Percentiles rank a stretch among this genome's conserved stretches.
Conservation (phyloP, 2,888 invertebrate species). For the Andrena haemorrhoa region DNA sequence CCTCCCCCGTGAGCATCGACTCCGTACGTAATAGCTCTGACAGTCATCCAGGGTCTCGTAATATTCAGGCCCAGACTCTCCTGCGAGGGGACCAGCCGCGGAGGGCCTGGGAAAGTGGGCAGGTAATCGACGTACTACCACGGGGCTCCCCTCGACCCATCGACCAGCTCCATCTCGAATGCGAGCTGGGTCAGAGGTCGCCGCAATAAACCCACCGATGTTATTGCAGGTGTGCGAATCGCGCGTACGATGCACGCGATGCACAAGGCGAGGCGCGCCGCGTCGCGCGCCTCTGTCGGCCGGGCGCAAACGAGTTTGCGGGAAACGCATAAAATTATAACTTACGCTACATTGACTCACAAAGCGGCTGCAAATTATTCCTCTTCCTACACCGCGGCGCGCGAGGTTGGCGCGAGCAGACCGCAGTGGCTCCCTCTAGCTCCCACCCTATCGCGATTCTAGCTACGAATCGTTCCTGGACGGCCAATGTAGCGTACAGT, state of each 20-base stretch:
- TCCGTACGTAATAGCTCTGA: slow-evolving; percentile 72
- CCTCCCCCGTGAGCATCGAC: slow-evolving; percentile 32
- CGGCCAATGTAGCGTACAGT: too few species aligned
- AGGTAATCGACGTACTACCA: slow-evolving; percentile 71
- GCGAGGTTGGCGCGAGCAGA: slow-evolving; percentile 13
- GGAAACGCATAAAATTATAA: slow-evolving; percentile 66
- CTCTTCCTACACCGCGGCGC: slow-evolving; percentile 6
- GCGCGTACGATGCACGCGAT: slow-evolving; percentile 30
- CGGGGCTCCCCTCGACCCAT: slow-evolving; percentile 54
- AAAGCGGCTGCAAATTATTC: slow-evolving; percentile 56
- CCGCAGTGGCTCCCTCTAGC: too few species aligned
- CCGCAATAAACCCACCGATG: slow-evolving; percentile 66
- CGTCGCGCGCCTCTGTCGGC: slow-evolving; percentile 33
- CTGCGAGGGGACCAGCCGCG: slow-evolving; percentile 22
- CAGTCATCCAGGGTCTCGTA: slow-evolving; percentile 65
- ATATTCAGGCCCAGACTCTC: slow-evolving; percentile 40
- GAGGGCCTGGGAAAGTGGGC: slow-evolving; percentile 72
- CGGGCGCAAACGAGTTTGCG: slow-evolving; percentile 53
- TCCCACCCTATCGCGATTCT: too few species aligned
- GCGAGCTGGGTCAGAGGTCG: slow-evolving; percentile 64
- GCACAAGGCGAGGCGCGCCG: slow-evolving; percentile 31
- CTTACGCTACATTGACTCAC: slow-evolving; percentile 49
- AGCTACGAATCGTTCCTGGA: too few species aligned
- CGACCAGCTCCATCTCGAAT: slow-evolving; percentile 54
- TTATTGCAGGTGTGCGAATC: slow-evolving; percentile 68